Evolutionary conservation across 2,113 vertebrate species (phyloP).

Genomic region (Chionis minor): DNA sequence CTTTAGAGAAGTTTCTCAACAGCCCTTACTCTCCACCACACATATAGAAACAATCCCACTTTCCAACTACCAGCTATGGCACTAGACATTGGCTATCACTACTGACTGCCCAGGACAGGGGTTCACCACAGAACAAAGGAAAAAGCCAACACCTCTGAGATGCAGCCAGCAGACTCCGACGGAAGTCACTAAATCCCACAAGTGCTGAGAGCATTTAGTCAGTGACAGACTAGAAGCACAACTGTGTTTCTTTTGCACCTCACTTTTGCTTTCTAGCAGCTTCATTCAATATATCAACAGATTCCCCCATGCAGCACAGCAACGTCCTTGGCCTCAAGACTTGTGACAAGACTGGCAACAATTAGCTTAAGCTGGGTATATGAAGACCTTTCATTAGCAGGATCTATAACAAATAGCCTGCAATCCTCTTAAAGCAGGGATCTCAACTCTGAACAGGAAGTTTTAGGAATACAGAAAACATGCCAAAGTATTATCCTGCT

Average conservation of each 20-base stretch:
- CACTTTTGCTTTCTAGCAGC: background rate
- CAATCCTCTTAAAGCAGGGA: background rate
- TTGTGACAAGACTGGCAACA: background rate
- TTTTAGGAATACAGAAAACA: background rate
- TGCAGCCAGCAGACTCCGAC: background rate
- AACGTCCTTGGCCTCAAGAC: background rate
- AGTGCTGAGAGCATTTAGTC: background rate
- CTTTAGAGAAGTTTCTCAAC: background rate
- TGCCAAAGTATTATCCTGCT: conserved; percentile 5
- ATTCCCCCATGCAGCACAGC: background rate
- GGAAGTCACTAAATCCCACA: background rate
- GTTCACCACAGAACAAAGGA: background rate
- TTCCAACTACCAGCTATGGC: background rate
- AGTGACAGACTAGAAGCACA: background rate
- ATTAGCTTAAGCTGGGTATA: background rate
- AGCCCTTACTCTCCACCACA: background rate
- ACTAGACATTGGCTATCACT: background rate
- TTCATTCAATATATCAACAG: background rate
- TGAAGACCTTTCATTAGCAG: background rate
- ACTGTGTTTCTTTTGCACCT: background rate
- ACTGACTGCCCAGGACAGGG: background rate
- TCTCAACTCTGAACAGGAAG: background rate
- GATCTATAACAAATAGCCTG: background rate
- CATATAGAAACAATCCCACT: background rate
- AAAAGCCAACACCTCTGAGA: background rate